These are phyloP conservation scores for Austrolebias charrua DNA, from an alignment of 2,797 vertebrate genomes.

Conservation along the genomic window DNA sequence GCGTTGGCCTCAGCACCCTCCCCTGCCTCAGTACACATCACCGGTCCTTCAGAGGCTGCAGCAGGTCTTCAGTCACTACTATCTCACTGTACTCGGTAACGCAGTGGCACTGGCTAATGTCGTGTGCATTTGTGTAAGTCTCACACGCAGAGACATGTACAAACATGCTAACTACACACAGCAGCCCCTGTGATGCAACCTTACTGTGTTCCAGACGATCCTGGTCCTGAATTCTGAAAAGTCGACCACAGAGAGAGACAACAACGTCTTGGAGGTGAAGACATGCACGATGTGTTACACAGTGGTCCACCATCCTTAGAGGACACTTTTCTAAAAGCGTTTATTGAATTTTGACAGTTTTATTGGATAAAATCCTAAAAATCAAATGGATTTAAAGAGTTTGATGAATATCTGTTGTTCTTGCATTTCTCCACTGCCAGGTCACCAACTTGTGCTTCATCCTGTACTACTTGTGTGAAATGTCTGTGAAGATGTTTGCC, in stretches of 20 bases:
- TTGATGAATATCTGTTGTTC: too few species aligned
- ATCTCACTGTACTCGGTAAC: constrained; percentile 86
- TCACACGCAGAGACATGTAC: not conserved
- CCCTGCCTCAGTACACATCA: constrained; percentile 83
- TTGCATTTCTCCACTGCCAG: constrained; percentile 56
- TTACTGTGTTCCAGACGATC: constrained; percentile 77
- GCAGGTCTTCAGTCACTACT: constrained; percentile 82
- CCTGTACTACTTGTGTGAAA: constrained; percentile 88
- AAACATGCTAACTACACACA: not conserved
- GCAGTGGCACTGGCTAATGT: constrained; percentile 86
- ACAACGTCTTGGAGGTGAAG: constrained; percentile 86
- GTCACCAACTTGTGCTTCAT: constrained; percentile 89
- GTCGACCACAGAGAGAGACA: constrained; percentile 77
- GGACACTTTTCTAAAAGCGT: not conserved
- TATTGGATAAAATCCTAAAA: too few species aligned
- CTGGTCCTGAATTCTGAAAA: constrained; percentile 87
- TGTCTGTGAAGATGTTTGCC: constrained; percentile 87
- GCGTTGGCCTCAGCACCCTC: constrained; percentile 81
- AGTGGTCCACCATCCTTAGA: not conserved
- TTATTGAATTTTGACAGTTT: not conserved
- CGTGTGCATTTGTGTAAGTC: constrained; percentile 89
- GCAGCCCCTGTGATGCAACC: not conserved
- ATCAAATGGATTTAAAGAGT: not conserved
- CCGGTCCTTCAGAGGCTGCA: constrained; percentile 81
- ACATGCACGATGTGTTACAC: not conserved